Base-by-base conservation (phyloP, 2,888 invertebrate genomes). In the Lasius platythorax region DNA sequence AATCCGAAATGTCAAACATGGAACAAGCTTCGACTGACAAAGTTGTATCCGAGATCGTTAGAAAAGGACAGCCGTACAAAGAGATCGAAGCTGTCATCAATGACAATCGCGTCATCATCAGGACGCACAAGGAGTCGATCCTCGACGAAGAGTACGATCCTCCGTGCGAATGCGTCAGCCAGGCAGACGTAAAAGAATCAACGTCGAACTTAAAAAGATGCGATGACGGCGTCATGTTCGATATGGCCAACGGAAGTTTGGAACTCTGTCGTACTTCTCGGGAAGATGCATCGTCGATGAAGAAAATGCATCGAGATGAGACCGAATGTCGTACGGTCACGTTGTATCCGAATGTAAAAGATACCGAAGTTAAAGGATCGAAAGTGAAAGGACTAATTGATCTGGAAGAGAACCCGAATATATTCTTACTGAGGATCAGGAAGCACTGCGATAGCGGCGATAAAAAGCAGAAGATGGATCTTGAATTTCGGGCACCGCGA, bases 31-130 rank as follows among this genome's bases (percentile, higher is more conserved):
- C 68, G n/a, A 50, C 43, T 53, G n/a, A 64, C 46, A 90, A 86
- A 84, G 43, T 88, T 11, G 73, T 90, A 18, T 94, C 95, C 0
- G 92, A 93, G 46, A 94, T 95, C n/a, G 90, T 81, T 0, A 82
- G 74, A 2, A 92, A 84, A 3, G 91, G 92, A 4, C 46, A 88
- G 15, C 94, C 94, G 0, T 94, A 93, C 79, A 94, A 94, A n/a
- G 94, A 94, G 66, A 89, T 95, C 30, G 94, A 94, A 72, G 92
- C 91, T 0, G 76, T 91, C 1, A 91, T 95, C 50, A 95, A 95
- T 73, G 85, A 94, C 43, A 78, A 89, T 82, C 64, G 87, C 82
- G 43, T 93, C 87, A 85, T 91, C 2, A 61, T 90, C 3, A 87
- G 90, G 53, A 87, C 64, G 30, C 90, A 90, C 8, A 85, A 79